A percentile compares a stretch with the other conserved stretches of the same genome.
Evolutionary conservation across 2,797 vertebrate species (phyloP).

Genomic region (Gambelia wislizenii): DNA sequence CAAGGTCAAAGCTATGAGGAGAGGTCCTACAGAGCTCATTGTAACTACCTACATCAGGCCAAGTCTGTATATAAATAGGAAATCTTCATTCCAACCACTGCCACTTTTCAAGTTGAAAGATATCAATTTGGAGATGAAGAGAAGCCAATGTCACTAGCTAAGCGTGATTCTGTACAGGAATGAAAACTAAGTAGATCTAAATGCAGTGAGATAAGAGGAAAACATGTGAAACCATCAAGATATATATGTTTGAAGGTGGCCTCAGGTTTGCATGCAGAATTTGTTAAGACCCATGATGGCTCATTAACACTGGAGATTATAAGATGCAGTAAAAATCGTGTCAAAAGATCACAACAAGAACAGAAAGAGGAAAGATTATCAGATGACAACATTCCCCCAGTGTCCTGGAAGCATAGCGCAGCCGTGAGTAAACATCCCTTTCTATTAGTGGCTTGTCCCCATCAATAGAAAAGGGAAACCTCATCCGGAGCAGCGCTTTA

Average conservation of each 20-base stretch:
- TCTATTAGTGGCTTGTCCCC: too few species aligned
- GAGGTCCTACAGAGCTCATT: not conserved
- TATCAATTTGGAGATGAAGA: constrained; percentile 10
- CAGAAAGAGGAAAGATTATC: too few species aligned
- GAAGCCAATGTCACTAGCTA: not conserved
- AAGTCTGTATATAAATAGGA: constrained; percentile 1
- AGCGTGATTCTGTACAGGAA: not conserved
- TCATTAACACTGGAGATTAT: too few species aligned
- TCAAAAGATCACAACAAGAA: too few species aligned
- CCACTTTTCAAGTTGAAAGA: constrained; percentile 35
- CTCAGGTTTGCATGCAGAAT: not conserved
- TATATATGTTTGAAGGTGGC: not conserved
- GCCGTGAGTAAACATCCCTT: too few species aligned
- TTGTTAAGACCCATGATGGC: constrained; percentile 24
- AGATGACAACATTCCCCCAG: too few species aligned
- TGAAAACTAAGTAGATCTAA: constrained; percentile 19
- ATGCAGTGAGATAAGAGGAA: constrained; percentile 19
- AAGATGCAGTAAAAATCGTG: too few species aligned
- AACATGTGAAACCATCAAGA: not conserved
- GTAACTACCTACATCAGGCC: not conserved
- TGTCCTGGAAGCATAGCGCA: too few species aligned
- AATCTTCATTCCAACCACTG: not conserved
- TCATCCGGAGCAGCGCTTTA: too few species aligned
- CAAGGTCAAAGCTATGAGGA: constrained; percentile 26
- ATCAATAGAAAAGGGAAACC: too few species aligned